A percentile compares a stretch with the other conserved stretches of the same genome.
phyloP scores from a whole-genome alignment of 2,797 vertebrate genomes.

The Danio tinwini region DNA sequence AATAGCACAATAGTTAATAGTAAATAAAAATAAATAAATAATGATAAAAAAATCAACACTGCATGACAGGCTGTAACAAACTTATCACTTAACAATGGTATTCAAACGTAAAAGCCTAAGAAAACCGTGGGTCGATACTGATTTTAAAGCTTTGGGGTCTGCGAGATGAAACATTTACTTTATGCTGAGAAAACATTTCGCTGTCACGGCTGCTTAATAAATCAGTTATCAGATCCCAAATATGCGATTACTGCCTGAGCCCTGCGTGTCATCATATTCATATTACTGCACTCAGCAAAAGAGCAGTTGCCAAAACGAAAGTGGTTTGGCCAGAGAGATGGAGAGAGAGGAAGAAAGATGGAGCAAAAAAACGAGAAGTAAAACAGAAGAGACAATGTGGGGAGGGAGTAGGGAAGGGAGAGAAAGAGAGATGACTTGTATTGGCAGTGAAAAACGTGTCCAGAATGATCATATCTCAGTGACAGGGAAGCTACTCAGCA shows the following conservation, averaged over 20 bases:
- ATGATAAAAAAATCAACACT: neutral
- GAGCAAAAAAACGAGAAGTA: neutral
- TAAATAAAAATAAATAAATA: no score
- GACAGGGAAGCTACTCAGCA: conserved; percentile 62
- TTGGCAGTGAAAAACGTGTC: conserved; percentile 62
- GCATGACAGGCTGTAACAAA: neutral
- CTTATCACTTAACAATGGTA: neutral
- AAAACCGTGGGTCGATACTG: conserved; percentile 19
- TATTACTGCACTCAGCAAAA: conserved; percentile 62
- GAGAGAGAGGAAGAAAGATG: conserved; percentile 55
- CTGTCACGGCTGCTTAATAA: conserved; percentile 52
- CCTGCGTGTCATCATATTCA: conserved; percentile 55
- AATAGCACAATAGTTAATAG: no score
- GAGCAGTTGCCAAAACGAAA: conserved; percentile 70
- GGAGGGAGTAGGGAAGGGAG: conserved; percentile 40
- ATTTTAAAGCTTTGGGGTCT: conserved; percentile 31
- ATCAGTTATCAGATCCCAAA: conserved; percentile 52
- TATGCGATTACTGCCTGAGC: conserved; percentile 56
- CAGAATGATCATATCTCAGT: conserved; percentile 62
- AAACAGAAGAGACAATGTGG: conserved; percentile 47
- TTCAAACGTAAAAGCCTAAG: neutral
- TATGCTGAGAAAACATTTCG: conserved; percentile 51
- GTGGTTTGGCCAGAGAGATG: conserved; percentile 67
- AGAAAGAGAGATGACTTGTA: conserved; percentile 56
- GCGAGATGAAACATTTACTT: conserved; percentile 33